Conservation (phyloP, 2,888 invertebrate species). For the Dynastes maya region DNA sequence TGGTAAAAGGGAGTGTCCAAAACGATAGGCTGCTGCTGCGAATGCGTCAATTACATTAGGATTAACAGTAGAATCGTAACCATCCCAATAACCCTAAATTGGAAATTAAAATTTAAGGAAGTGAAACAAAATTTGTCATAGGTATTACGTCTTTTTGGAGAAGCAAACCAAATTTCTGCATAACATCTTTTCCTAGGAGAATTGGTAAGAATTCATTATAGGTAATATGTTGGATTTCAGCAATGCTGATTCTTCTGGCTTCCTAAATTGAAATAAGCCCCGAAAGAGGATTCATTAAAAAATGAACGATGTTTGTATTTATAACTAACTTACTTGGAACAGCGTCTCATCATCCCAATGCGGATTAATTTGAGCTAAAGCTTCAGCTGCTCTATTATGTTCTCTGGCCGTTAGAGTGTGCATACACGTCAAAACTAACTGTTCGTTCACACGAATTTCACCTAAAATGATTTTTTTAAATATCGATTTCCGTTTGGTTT, state of each 20-base stretch:
- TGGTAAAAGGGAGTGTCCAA: conserved; percentile 91
- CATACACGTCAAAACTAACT: conserved; percentile 91
- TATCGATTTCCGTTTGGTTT: not conserved
- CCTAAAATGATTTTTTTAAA: conserved; percentile 71
- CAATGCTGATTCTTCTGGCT: conserved; percentile 87
- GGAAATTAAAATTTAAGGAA: conserved; percentile 7
- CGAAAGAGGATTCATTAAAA: not conserved
- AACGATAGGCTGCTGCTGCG: conserved; percentile 93
- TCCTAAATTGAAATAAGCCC: conserved; percentile 71
- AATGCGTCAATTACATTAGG: conserved; percentile 92
- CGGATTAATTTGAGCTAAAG: conserved; percentile 85
- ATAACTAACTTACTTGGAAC: conserved; percentile 76
- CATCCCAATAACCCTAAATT: conserved; percentile 85
- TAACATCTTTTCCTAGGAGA: conserved; percentile 89
- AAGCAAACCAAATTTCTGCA: conserved; percentile 91
- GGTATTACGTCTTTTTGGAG: conserved; percentile 81
- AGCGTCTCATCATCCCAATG: conserved; percentile 96
- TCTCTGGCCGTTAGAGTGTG: conserved; percentile 93
- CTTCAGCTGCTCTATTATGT: conserved; percentile 89
- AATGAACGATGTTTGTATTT: not conserved
- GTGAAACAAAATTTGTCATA: too few relatives aligned
- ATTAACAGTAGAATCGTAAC: conserved; percentile 88
- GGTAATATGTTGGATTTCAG: conserved; percentile 91
- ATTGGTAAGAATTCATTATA: conserved; percentile 93
- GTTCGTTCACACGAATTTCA: conserved; percentile 94